Evolutionary conservation across 2,888 invertebrate species (phyloP).

Genomic region (Petrophora chlorosata): DNA sequence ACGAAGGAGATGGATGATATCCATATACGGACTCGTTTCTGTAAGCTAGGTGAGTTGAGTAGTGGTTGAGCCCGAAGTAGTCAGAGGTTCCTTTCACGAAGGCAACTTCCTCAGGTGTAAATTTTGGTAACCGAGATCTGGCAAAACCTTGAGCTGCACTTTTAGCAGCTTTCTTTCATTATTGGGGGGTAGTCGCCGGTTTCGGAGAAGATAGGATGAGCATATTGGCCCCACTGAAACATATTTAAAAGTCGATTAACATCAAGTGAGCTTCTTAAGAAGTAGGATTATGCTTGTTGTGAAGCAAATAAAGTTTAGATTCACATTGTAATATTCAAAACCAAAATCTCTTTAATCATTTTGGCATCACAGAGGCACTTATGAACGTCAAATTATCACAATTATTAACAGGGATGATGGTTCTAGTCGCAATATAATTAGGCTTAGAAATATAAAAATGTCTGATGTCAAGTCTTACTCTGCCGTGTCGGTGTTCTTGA

Average conservation of each 20-base stretch:
- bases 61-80: constrained; percentile 85
- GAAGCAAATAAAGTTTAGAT: too few relatives aligned
- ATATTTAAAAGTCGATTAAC: background rate
- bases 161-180: constrained; percentile 61
- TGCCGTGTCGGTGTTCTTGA: too few relatives aligned
- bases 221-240: constrained; percentile 66
- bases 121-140: constrained; percentile 51
- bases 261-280: background rate
- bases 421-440: too few relatives aligned
- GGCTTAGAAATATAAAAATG: too few relatives aligned
- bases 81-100: constrained; percentile 56
- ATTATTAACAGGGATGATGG: too few relatives aligned
- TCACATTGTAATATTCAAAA: too few relatives aligned
- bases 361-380: too few relatives aligned
- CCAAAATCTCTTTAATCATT: too few relatives aligned
- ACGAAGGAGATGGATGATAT: constrained; percentile 46
- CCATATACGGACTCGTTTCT: constrained; percentile 43
- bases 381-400: too few relatives aligned
- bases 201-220: constrained; percentile 70
- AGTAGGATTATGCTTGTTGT: too few relatives aligned
- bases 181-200: constrained; percentile 76
- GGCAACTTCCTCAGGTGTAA: constrained; percentile 49
- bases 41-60: constrained; percentile 71
- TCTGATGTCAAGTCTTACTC: too few relatives aligned
- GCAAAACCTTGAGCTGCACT: constrained; percentile 51